Percentiles rank a stretch among this genome's conserved stretches.
These are phyloP conservation scores for Rhodinocichla rosea DNA, from an alignment of 2,113 vertebrate genomes.

Conservation along the genomic window DNA sequence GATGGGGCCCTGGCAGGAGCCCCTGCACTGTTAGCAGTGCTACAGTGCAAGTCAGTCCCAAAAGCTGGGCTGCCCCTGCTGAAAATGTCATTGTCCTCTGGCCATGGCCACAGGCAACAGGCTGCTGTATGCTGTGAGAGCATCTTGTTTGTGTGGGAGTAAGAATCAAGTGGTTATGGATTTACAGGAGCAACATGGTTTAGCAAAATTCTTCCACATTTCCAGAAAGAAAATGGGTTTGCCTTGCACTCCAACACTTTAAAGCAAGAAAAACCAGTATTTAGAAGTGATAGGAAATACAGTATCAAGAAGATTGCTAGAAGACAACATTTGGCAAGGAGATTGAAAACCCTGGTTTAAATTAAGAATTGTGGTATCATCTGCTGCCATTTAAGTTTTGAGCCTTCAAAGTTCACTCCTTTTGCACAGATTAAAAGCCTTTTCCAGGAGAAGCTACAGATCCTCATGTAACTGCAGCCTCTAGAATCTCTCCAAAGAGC, in stretches of 20 bases:
- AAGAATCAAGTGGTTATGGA: neutral
- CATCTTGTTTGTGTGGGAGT: neutral
- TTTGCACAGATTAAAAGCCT: neutral
- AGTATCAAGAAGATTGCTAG: neutral
- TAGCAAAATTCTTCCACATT: neutral
- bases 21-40: rapidly evolving
- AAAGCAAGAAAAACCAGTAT: neutral
- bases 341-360: neutral
- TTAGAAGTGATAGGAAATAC: neutral
- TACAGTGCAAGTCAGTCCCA: neutral
- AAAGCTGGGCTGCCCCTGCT: neutral
- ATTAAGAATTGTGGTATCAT: neutral
- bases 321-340: neutral
- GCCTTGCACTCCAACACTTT: neutral
- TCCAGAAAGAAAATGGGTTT: neutral
- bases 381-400: neutral
- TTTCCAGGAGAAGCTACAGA: neutral
- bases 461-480: rapidly evolving
- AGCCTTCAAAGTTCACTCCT: neutral
- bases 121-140: neutral
- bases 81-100: neutral
- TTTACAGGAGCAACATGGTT: rapidly evolving
- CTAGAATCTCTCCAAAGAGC: neutral
- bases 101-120: neutral
- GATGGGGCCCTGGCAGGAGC: neutral